phyloP scores from a whole-genome alignment of 2,113 vertebrate species.

The Neotoma lepida region DNA sequence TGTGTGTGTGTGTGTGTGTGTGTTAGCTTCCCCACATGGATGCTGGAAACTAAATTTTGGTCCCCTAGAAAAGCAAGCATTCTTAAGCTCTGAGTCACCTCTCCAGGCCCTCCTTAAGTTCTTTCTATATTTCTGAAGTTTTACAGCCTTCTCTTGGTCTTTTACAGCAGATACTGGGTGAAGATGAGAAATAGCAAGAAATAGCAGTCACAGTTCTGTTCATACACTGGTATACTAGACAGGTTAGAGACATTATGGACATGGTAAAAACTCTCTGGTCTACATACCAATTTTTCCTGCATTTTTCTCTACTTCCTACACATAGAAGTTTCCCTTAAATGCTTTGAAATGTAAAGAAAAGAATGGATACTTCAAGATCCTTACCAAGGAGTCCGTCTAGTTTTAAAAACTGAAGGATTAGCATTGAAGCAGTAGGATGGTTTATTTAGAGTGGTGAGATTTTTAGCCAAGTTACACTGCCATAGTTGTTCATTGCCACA shows the following conservation, averaged over 20 bases:
- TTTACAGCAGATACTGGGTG: background rate
- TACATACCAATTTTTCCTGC: background rate
- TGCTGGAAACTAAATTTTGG: background rate
- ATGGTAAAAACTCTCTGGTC: background rate
- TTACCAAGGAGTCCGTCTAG: background rate
- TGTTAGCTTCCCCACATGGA: background rate
- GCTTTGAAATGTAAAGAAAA: conserved; percentile 33
- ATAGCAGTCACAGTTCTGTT: background rate
- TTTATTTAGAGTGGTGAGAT: background rate
- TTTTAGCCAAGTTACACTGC: background rate
- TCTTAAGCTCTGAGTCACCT: no score
- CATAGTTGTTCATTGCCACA: background rate
- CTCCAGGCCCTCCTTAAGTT: background rate
- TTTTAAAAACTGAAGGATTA: background rate
- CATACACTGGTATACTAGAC: background rate
- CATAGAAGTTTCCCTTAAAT: background rate
- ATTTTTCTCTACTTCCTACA: background rate
- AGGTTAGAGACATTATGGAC: background rate
- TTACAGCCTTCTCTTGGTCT: background rate
- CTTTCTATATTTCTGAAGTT: background rate
- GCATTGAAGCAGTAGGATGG: background rate
- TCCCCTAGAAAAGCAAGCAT: background rate
- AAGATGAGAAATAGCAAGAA: background rate
- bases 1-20: background rate
- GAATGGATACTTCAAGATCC: background rate